phyloP scores from a whole-genome alignment of 2,888 invertebrate genomes.

The Trichogramma dendrolimi region DNA sequence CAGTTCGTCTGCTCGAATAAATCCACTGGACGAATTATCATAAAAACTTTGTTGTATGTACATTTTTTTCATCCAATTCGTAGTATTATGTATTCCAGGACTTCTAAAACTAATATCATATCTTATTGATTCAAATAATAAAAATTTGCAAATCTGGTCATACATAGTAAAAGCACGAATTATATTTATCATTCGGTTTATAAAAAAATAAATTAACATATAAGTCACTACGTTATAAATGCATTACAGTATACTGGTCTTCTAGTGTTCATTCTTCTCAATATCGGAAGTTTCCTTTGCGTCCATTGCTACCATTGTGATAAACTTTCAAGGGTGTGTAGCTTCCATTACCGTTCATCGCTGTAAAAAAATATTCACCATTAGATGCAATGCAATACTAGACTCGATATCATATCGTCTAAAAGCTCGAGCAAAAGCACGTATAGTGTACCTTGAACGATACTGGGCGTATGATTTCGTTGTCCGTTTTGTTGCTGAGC shows the following conservation, averaged over 20 bases:
- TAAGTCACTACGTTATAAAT: slow-evolving; percentile 12
- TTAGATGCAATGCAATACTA: background rate
- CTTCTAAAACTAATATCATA: no score
- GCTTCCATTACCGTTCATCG: slow-evolving; percentile 65
- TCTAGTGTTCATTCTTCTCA: slow-evolving; percentile 47
- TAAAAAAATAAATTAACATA: slow-evolving; percentile 27
- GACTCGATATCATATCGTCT: background rate
- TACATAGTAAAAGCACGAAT: no score
- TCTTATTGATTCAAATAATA: no score
- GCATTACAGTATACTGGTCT: background rate
- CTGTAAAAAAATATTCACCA: slow-evolving; percentile 50
- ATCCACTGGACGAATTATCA: no score
- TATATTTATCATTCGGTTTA: slow-evolving; percentile 15
- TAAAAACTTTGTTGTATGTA: no score
- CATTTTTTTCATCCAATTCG: no score
- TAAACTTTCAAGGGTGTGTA: slow-evolving; percentile 78
- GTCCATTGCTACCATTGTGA: slow-evolving; percentile 70
- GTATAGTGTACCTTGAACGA: slow-evolving; percentile 59
- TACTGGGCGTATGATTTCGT: slow-evolving; percentile 61
- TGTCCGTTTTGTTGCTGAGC: slow-evolving; percentile 56
- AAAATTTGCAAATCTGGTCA: no score
- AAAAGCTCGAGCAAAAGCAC: background rate
- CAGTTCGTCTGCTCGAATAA: no score
- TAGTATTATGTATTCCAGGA: no score
- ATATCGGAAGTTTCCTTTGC: slow-evolving; percentile 79